Evolutionary conservation across 2,888 invertebrate genomes (phyloP), one percentile per base, ranked within the genome.

Genomic region (Apamea epomidion): DNA sequence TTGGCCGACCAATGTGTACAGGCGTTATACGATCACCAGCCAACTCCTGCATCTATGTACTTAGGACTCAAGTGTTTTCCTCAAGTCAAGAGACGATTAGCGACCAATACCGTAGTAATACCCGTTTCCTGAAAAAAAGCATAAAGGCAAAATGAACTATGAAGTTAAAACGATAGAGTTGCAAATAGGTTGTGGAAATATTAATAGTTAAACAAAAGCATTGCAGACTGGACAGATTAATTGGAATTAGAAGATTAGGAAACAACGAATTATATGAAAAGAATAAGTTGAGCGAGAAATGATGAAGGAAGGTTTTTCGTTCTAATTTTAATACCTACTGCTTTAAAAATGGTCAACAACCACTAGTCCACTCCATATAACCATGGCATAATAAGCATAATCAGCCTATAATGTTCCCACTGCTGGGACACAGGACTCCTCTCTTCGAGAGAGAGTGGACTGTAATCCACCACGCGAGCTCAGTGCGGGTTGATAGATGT

Each of bases 71-170:
- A 85, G 69, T 85, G 54, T 85, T 85, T 82, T 85, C 78, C 78
- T 82, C 74, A 60, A 76, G 82, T 79, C 76, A 79, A 81, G 72
- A 81, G n/a, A 74, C 85, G 58, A 77, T 84, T 81, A 84, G 67
- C 29, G 48, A 70, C 73, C 67, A 76, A 80, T 76, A 84, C 76
- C 67, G 74, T 80, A 58, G 48, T 80, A 54, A 74, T 70, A 64
- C 42, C 69, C 12, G 29, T 82, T 75, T 62, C 51, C 45, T 51
- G 45, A 42, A 37, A 42, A 73, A 58, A 45, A 29, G 1, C 0
- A 18, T 12, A 14, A 29, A 16, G 14, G 25, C 6, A 60, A 81
- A 69, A 72, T 68, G 29, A 62, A 81, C 74, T 32, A 10, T 81
- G 25, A 48, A 14, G 0, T 5, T 1, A 5, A 48, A 12, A 0